Percentiles rank a stretch among this genome's conserved stretches.
Evolutionary conservation across 2,797 vertebrate species (phyloP).

Genomic region (Epinephelus coioides): DNA sequence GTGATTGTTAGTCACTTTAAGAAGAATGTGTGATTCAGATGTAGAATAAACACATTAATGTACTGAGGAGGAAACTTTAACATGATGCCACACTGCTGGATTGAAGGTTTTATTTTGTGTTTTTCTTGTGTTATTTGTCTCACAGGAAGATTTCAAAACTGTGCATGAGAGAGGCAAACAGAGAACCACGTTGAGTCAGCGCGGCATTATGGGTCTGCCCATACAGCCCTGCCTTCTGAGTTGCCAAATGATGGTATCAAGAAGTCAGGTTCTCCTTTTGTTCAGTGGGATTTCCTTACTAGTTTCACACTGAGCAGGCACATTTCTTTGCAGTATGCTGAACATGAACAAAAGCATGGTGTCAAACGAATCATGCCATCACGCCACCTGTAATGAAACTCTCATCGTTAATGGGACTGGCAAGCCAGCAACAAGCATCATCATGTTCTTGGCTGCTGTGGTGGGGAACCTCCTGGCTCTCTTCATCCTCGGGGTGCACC

Average conservation of each 20-base stretch:
- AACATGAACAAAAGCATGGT: conserved; percentile 63
- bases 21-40: not conserved
- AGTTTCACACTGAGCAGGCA: conserved; percentile 22
- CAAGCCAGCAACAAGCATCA: conserved; percentile 81
- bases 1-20: not conserved
- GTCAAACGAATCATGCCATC: conserved; percentile 69
- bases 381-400: conserved; percentile 51
- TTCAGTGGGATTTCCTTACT: conserved; percentile 12
- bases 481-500: conserved; percentile 89
- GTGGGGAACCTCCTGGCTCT: conserved; percentile 91
- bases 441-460: conserved; percentile 91
- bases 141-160: conserved; percentile 21
- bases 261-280: conserved; percentile 19
- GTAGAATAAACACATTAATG: not conserved
- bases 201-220: conserved; percentile 29
- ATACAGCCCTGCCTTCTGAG: not conserved
- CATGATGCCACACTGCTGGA: not conserved
- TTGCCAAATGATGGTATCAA: conserved; percentile 35
- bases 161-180: not conserved
- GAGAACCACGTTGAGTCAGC: not conserved
- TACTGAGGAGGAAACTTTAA: not conserved
- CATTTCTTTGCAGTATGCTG: not conserved
- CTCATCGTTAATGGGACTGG: conserved; percentile 64
- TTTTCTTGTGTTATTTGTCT: not conserved
- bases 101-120: not conserved